Evolutionary conservation across 2,113 vertebrate species (phyloP).

Genomic region (Patagioenas fasciata): DNA sequence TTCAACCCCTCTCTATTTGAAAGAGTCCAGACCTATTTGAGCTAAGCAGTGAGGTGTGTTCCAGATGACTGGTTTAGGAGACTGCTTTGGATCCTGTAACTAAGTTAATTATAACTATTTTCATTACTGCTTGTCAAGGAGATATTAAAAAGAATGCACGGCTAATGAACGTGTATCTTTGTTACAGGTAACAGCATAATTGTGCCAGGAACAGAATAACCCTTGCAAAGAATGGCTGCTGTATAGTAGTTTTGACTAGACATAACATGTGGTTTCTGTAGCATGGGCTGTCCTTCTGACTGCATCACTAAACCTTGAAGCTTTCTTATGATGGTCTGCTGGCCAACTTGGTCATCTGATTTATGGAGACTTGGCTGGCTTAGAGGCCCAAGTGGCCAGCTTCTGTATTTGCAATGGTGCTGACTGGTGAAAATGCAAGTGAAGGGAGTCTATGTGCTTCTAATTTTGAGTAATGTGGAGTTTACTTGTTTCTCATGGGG

Average conservation of each 20-base stretch:
- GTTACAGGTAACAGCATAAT: neutral
- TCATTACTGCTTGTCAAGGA: constrained; percentile 5
- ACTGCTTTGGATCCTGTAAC: neutral
- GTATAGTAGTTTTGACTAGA: neutral
- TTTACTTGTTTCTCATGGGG: neutral
- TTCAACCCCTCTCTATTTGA: constrained; percentile 17
- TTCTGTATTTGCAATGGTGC: neutral
- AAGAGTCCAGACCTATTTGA: constrained; percentile 52
- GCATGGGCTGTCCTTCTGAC: neutral
- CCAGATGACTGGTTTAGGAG: neutral
- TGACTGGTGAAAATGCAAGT: neutral
- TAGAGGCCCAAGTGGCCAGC: neutral
- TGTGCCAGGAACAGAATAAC: neutral
- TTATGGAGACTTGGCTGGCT: neutral
- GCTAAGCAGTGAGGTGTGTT: neutral
- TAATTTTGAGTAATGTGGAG: neutral
- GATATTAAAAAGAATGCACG: neutral
- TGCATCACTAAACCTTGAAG: neutral
- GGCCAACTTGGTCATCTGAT: neutral
- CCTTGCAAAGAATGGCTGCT: neutral
- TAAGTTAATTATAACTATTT: neutral
- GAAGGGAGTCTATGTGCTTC: neutral
- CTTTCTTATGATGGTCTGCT: neutral
- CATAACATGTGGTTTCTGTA: neutral
- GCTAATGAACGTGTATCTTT: neutral